Evolutionary conservation across 2,797 vertebrate genomes (phyloP), one percentile per base, ranked within the genome.

Genomic region (Taenioides sp.): DNA sequence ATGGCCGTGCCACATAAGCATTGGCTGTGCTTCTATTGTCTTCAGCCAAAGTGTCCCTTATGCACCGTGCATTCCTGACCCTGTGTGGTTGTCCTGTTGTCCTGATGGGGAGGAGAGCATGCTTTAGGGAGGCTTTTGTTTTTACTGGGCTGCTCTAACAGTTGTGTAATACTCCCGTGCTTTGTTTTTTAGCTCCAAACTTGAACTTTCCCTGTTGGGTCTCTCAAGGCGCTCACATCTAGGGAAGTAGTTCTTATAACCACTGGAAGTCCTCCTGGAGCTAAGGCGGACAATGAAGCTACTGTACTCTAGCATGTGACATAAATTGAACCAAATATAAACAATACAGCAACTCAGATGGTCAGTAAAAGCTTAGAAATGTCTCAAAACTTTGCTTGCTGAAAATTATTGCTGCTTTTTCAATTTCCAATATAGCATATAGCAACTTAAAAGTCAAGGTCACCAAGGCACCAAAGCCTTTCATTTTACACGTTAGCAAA

Each of bases 131-230:
- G 74, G 77, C 70, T 73, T 87, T 84, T 80, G 70, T 84, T 90
- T 72, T 73, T 79, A 89, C 83, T 87, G 4, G 75, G 88, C 81
- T 81, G 74, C 76, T 85, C 59, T 83, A 77, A 70, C 73, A 83
- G 84, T 91, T 91, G 86, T 88, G 84, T 83, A 89, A 91, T 88
- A 71, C 62, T 79, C 75, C 63, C 52, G 50, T 78, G 76, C 78
- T 80, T 50, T 18, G 43, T 87, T 86, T 81, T 85, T 59, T 50
- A 80, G 70, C 70, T 52, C 65, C 78, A 63, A 49, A 47, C 5
- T 74, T 34, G 52, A 80, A 71, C 69, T 74, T 25, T 70, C 50
- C 58, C 72, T 58, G 68, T 72, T 60, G 74, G 55, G 58, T 72
- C 62, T 71, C 73, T 61, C 27, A 1, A 67, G 69, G 18, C 28